A percentile compares a stretch with the other conserved stretches of the same genome.
phyloP scores from a whole-genome alignment of 1,140 invertebrate genomes.

The Ylistrum balloti region DNA sequence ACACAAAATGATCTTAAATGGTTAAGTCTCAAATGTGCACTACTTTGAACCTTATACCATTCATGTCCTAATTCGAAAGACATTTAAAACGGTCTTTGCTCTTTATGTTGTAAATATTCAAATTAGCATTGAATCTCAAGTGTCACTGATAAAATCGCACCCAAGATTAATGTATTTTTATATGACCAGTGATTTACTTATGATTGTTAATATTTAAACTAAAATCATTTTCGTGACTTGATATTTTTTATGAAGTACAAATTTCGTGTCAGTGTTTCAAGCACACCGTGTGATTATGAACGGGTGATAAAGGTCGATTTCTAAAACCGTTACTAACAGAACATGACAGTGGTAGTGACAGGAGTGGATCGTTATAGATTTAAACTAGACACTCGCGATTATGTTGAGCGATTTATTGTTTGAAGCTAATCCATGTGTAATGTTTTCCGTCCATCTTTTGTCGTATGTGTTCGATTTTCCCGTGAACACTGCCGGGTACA shows the following conservation, averaged over 20 bases:
- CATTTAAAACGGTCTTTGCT: not conserved
- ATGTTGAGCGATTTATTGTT: not conserved
- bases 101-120: not conserved
- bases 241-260: too few species aligned
- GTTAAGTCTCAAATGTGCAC: not conserved
- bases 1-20: not conserved
- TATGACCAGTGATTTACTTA: not conserved
- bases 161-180: not conserved
- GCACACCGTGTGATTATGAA: too few species aligned
- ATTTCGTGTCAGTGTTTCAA: too few species aligned
- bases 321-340: not conserved
- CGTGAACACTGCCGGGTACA: not conserved
- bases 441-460: slow-evolving; percentile 31
- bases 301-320: too few species aligned
- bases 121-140: not conserved
- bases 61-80: not conserved
- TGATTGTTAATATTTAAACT: not conserved
- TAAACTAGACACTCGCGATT: not conserved
- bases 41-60: not conserved
- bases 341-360: not conserved
- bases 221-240: too few species aligned
- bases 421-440: not conserved
- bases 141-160: not conserved
- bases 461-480: not conserved
- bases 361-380: not conserved